A percentile compares a stretch with the other conserved stretches of the same genome.
Evolutionary conservation across 92 coral and sea anemone species (phyloP).

Genomic region (Plumapathes pennacea): DNA sequence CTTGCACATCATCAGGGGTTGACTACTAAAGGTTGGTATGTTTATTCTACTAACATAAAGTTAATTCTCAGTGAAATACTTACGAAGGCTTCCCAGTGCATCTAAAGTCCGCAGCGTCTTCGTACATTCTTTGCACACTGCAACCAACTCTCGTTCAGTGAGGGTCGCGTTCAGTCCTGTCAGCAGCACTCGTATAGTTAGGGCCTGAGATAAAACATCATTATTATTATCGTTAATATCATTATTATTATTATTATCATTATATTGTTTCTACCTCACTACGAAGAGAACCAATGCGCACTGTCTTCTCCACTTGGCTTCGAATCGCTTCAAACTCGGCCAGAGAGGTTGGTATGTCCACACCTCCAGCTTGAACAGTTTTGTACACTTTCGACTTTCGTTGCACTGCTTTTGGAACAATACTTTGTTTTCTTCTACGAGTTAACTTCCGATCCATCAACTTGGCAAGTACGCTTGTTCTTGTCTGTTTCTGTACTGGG

Average conservation of each 20-base stretch:
- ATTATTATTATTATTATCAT: background rate
- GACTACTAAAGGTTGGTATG: too few species aligned
- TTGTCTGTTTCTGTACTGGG: too few species aligned
- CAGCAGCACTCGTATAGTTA: constrained; percentile 56
- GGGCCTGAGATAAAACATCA: constrained; percentile 39
- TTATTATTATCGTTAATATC: background rate
- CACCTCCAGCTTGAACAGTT: background rate
- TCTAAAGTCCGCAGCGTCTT: constrained; percentile 76
- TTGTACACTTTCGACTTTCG: constrained; percentile 39
- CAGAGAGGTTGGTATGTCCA: constrained; percentile 26
- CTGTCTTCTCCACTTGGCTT: constrained; percentile 26
- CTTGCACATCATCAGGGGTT: too few species aligned
- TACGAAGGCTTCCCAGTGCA: constrained; percentile 87
- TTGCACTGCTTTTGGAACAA: constrained; percentile 9
- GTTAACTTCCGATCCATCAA: constrained; percentile 49
- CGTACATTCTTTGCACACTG: constrained; percentile 76
- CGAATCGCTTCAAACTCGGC: constrained; percentile 47
- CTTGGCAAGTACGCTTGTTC: constrained; percentile 51
- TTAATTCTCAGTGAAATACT: constrained; percentile 41
- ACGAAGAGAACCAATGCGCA: constrained; percentile 34
- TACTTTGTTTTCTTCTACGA: constrained; percentile 32
- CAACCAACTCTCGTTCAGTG: constrained; percentile 62
- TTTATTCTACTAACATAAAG: too few species aligned
- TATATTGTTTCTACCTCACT: constrained; percentile 34
- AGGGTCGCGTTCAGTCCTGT: constrained; percentile 46